Evolutionary conservation across 2,888 invertebrate species (phyloP), one percentile per base, ranked within the genome.

Genomic region (Tetrapedia diversipes): DNA sequence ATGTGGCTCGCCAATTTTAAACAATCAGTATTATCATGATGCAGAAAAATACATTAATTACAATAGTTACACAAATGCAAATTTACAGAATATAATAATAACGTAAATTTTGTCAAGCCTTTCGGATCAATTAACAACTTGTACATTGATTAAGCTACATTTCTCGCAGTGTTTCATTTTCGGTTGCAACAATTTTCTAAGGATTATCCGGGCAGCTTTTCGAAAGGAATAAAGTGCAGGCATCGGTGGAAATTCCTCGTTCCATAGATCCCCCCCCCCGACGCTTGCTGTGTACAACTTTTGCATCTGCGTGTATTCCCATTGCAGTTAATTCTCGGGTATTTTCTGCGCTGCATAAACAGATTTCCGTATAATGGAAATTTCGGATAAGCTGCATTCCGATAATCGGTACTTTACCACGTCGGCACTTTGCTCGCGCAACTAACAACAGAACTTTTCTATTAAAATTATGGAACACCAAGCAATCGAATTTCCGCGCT

Each of bases 341-440:
- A 59, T 51, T 56, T 37, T n/a, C 51, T 37, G 11, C 16, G 41
- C 24, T 59, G 51, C 59, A 65, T 74, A 74, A 74, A 74, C 64
- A 74, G 73, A 63, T 53, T 57, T 57, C 24, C 74, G 56, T 49
- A 74, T 74, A 75, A 75, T 75, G 75, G 74, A 64, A 75, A 75
- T 75, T 74, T 75, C 59, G 59, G 64, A 74, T 75, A 75, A 75
- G 75, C 75, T 41, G 64, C 64, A 27, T 39, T 27, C 75, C 51
- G 64, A 74, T 75, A 75, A 74, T 75, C 74, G 45, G 41, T 29
- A 37, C 56, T 51, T 37, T 24, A 51, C 74, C 61, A 34, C 19
- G 39, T 39, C 49, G n/a, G 27, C 45, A 29, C 27, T 39, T 73
- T 34, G 39, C 45, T 11, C 63, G 4, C 10, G 43, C 34, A 34